Conservation (phyloP, 2,888 invertebrate species). For the Steinernema hermaphroditum region DNA sequence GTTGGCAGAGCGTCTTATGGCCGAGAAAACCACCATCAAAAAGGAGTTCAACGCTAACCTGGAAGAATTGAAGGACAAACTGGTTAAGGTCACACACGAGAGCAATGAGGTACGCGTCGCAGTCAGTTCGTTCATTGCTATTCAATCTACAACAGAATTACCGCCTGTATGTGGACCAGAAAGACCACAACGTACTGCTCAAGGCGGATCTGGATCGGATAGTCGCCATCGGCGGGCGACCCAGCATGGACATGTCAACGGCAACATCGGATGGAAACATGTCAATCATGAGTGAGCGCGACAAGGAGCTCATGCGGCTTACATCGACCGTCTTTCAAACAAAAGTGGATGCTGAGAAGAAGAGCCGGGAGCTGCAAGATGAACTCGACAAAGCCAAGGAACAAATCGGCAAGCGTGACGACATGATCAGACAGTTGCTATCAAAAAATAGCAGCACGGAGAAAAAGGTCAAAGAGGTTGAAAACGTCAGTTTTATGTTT, state of each 20-base stretch:
- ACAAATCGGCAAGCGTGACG: slow-evolving; percentile 1
- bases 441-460: neutral
- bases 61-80: too few species aligned
- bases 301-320: slow-evolving; percentile 2
- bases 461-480: neutral
- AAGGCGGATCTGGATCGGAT: too few species aligned
- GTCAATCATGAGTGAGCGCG: slow-evolving; percentile 12
- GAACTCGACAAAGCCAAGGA: neutral
- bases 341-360: neutral
- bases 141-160: too few species aligned
- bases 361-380: neutral
- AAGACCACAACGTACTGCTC: too few species aligned
- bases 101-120: too few species aligned
- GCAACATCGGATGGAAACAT: slow-evolving; percentile 3
- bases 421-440: neutral
- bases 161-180: too few species aligned
- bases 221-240: too few species aligned
- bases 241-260: neutral
- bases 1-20: too few species aligned
- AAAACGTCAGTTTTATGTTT: neutral
- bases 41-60: too few species aligned
- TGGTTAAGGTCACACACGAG: too few species aligned
- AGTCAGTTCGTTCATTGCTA: too few species aligned
- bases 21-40: too few species aligned
- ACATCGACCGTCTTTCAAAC: neutral